Evolutionary conservation across 2,888 invertebrate species (phyloP), one percentile per base, ranked within the genome.

Genomic region (Netelia inedita): DNA sequence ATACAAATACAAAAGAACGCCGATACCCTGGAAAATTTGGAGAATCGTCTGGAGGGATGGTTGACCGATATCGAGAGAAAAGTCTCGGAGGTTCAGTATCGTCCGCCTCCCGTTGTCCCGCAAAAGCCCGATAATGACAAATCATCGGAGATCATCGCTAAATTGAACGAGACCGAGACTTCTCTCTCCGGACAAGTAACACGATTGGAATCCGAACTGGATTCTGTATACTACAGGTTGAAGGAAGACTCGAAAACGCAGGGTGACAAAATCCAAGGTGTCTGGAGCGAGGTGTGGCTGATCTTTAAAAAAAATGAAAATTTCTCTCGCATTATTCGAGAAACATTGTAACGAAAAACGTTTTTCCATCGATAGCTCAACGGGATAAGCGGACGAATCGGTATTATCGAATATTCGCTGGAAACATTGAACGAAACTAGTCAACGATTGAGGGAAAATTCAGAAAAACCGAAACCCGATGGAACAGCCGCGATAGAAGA

Each of bases 1-100:
- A 94, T 94, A 59, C 95, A 96, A 71, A 94, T 96, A 86, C 95
- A 95, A 89, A 96, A 96, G 90, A 96, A 95, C 0, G 94, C 95
- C 71, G 96, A 96, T 83, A 94, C 95, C 1, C 93, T 96, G 41
- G 94, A 95, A 79, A 94, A 94, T 84, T 90, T 95, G 79, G 94
- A 95, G 86, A 94, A 91, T 74, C 94, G 94, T 61, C 88, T 95
- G 65, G 94, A 94, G 55, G 92, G 91, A 57, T 94, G 95, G 91
- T 92, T 93, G 79, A 90, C 89, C 23, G 93, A 93, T 85, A 92
- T 94, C 61, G 92, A 94, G 79, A 94, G 93, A 35, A 94, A 94
- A 88, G 89, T 95, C 23, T 90, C 92, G 21, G 94, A 94, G 79
- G 91, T 94, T 72, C 93, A 92, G 53, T 88, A 50, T 76, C 87